Base-by-base conservation (phyloP, 2,888 invertebrate species). In the Drosophila kokeensis region DNA sequence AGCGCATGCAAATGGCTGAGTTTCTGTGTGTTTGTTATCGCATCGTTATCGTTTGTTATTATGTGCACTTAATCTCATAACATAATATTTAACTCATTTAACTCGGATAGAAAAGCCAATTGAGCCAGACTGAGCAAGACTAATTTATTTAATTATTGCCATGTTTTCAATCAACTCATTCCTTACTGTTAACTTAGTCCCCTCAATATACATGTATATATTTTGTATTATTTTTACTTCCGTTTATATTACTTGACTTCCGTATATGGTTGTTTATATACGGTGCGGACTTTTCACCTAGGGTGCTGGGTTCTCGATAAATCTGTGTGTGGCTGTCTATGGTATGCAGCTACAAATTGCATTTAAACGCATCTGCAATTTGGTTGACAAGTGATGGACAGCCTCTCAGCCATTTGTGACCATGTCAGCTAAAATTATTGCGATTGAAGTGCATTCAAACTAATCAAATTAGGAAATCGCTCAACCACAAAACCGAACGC, bases 71-170 rank as follows among this genome's bases (percentile, higher is more conserved):
- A 80, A 87, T 89, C 78, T 82, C 82, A 78, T 84, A 84, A 86
- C 78, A 89, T 81, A 80, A 82, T 87, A 78, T 82, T 87, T 84
- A 84, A 82, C 80, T 87, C 82, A 84, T 82, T 89, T 83, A 89
- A 53, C 52, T 89, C 83, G 76, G 81, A 84, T 73, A 73, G 40
- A 42, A 27, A 36, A 27, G 27, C 7, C 27, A 54, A 27, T 32
- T 32, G 32, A 11, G 32, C 32, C 4, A 11, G 32, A 24, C 24
- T 8, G 24, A 24, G 4, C 24, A 45, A 24, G 2, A 15, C 7
- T 8, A 2, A n/a, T 10, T 10, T 40, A 10, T 21, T 24, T 24
- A 24, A 4, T 45, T 24, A 4, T 15, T 2, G 21, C 13, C 21
- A 13, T 21, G 13, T 45, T 45, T 24, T 45, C 45, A 4, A 15